phyloP scores from a whole-genome alignment of 2,797 vertebrate species.

The Hoplostethus atlanticus region DNA sequence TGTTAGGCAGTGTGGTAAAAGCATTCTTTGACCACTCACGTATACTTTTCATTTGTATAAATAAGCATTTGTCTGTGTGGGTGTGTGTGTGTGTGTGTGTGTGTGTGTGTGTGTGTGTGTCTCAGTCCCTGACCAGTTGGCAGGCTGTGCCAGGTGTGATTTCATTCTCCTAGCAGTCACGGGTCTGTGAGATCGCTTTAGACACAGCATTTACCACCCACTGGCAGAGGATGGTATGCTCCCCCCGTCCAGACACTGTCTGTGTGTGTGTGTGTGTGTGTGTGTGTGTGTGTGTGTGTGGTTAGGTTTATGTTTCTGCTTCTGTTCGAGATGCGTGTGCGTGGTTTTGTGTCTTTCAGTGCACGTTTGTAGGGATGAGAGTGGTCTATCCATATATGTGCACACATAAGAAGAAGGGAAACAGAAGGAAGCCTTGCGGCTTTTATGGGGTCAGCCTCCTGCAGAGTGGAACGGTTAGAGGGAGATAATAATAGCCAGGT shows the following conservation, averaged over 20 bases:
- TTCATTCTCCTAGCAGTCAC: constrained; percentile 70
- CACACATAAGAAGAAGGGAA: background rate
- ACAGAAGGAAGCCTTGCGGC: constrained; percentile 54
- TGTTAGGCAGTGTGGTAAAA: constrained; percentile 44
- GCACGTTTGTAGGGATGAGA: constrained; percentile 32
- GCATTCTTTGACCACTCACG: constrained; percentile 59
- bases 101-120: constrained; percentile 36
- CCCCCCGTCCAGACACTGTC: constrained; percentile 40
- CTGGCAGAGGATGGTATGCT: constrained; percentile 39
- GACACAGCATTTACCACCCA: constrained; percentile 66
- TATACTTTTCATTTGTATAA: constrained; percentile 46
- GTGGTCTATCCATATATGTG: constrained; percentile 49
- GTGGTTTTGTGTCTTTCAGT: constrained; percentile 22
- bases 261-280: constrained; percentile 20
- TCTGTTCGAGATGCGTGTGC: constrained; percentile 27
- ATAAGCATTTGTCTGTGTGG: background rate
- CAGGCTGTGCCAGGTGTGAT: constrained; percentile 71
- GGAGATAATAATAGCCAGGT: constrained; percentile 77
- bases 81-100: constrained; percentile 20
- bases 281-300: constrained; percentile 11
- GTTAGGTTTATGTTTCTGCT: constrained; percentile 33
- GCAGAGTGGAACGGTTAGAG: constrained; percentile 58
- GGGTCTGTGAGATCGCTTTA: constrained; percentile 73
- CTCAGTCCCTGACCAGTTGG: constrained; percentile 32
- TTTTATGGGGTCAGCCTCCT: constrained; percentile 72